phyloP scores from a whole-genome alignment of 2,888 invertebrate species.

The Bedellia somnulentella region DNA sequence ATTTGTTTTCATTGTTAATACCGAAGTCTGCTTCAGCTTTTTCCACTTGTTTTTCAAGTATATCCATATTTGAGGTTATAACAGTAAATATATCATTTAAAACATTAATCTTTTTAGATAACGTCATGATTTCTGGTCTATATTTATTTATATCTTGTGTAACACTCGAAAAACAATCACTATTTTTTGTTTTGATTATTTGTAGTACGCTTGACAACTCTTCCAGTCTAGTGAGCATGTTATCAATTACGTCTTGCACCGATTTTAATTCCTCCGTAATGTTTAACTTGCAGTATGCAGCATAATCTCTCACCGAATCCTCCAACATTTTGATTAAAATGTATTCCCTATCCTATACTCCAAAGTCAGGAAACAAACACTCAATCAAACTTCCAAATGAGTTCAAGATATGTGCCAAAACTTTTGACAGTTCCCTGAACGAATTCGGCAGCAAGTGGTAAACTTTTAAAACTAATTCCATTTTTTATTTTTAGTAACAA shows the following conservation, averaged over 20 bases:
- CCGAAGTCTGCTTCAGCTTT: slow-evolving; percentile 64
- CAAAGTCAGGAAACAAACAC: slow-evolving; percentile 49
- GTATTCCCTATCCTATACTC: slow-evolving; percentile 13
- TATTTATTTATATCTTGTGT: slow-evolving; percentile 57
- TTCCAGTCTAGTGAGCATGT: slow-evolving; percentile 67
- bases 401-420: slow-evolving; percentile 34
- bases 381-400: slow-evolving; percentile 32
- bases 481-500: slow-evolving; percentile 10
- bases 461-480: slow-evolving; percentile 38
- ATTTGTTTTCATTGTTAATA: slow-evolving; percentile 54
- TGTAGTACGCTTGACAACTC: slow-evolving; percentile 65
- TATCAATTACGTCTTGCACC: slow-evolving; percentile 65
- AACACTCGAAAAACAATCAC: slow-evolving; percentile 40
- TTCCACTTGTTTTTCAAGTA: slow-evolving; percentile 62
- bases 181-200: slow-evolving; percentile 53
- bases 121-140: slow-evolving; percentile 45
- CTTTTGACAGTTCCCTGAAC: slow-evolving; percentile 31
- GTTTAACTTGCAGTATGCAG: slow-evolving; percentile 57
- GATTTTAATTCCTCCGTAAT: slow-evolving; percentile 57
- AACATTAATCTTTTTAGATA: slow-evolving; percentile 58
- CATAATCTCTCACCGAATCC: slow-evolving; percentile 53
- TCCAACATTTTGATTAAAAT: slow-evolving; percentile 40
- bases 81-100: slow-evolving; percentile 54
- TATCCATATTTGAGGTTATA: slow-evolving; percentile 49
- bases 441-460: slow-evolving; percentile 26